A percentile compares a stretch with the other conserved stretches of the same genome.
phyloP scores from a whole-genome alignment of 2,113 vertebrate species.

The Alces alces region DNA sequence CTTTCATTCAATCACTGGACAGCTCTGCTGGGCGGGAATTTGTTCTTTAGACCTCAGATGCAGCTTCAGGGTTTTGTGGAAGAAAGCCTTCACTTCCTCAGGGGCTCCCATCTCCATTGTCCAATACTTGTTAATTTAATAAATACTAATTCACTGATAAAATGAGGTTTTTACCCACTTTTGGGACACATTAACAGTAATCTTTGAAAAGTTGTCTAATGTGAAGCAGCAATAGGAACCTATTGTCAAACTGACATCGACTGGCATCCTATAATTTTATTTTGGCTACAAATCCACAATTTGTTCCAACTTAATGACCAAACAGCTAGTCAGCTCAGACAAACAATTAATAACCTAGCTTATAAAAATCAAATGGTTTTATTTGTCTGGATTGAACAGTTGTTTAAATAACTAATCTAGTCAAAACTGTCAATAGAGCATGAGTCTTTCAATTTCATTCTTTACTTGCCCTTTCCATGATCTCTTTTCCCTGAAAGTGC shows the following conservation, averaged over 20 bases:
- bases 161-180: neutral
- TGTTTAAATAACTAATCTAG: conserved; percentile 49
- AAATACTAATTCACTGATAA: neutral
- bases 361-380: conserved; percentile 35
- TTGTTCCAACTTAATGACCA: neutral
- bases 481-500: neutral
- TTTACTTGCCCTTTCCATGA: neutral
- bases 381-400: neutral
- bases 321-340: neutral
- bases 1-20: neutral
- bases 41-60: neutral
- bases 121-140: neutral
- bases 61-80: neutral
- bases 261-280: neutral
- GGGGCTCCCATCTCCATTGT: neutral
- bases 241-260: neutral
- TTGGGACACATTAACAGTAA: neutral
- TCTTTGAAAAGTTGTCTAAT: neutral
- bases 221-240: neutral
- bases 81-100: neutral
- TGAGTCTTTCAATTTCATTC: conserved; percentile 24
- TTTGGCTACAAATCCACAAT: neutral
- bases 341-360: conserved; percentile 9
- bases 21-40: neutral
- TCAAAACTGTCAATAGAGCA: conserved; percentile 18